phyloP scores from a whole-genome alignment of 1,140 invertebrate species.

The Eufriesea mexicana region DNA sequence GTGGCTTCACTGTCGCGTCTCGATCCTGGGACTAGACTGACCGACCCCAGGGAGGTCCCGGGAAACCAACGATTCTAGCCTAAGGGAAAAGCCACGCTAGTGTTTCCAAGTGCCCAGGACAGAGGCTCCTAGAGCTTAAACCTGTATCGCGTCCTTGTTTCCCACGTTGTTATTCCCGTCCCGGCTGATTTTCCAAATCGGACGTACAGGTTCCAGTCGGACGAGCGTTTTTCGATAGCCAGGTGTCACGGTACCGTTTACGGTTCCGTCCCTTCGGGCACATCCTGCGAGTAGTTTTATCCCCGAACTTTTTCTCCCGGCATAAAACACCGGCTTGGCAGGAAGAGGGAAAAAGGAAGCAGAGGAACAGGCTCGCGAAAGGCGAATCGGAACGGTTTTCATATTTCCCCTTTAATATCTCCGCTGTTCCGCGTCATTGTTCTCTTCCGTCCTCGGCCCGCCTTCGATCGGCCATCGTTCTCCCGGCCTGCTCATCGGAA shows the following conservation, averaged over 20 bases:
- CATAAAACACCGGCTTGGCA: background rate
- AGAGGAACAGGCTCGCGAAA: background rate
- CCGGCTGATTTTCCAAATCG: background rate
- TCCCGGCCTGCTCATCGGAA: slow-evolving; percentile 65
- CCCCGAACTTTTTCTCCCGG: background rate
- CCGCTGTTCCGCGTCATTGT: slow-evolving; percentile 48
- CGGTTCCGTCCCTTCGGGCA: background rate
- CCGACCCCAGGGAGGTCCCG: no score
- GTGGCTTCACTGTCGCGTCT: no score
- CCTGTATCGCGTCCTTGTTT: background rate
- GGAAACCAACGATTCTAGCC: no score
- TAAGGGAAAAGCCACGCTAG: no score
- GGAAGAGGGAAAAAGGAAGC: background rate
- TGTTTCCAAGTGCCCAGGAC: no score
- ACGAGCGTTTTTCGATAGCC: background rate
- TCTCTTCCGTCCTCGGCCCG: slow-evolving; percentile 16
- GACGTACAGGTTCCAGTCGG: no score
- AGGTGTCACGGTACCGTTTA: background rate
- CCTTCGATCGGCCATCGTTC: slow-evolving; percentile 31
- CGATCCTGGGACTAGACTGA: no score
- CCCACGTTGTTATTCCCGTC: no score
- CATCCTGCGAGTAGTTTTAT: background rate
- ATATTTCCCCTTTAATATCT: slow-evolving; percentile 53
- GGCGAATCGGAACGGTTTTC: slow-evolving; percentile 26
- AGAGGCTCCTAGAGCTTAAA: no score